A percentile compares a stretch with the other conserved stretches of the same genome.
Evolutionary conservation across 2,113 vertebrate genomes (phyloP).

Genomic region (Apodemus speciosus): DNA sequence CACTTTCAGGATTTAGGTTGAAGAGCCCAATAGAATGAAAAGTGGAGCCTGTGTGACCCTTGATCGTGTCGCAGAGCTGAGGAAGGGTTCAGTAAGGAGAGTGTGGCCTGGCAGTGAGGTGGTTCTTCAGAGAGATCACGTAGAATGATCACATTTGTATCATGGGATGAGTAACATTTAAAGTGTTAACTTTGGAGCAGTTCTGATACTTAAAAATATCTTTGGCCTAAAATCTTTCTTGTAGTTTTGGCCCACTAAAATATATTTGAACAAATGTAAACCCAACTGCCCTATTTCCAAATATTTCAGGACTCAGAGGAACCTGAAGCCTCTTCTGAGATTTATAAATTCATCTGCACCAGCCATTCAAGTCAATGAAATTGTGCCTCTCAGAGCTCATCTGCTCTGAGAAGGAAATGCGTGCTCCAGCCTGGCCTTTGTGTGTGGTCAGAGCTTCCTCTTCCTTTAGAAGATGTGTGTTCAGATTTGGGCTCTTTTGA

Average conservation of each 20-base stretch:
- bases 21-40: not conserved
- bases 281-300: conserved; percentile 13
- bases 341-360: not conserved
- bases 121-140: not conserved
- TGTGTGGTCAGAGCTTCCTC: conserved; percentile 31
- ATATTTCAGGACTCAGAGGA: not conserved
- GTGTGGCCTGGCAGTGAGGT: not conserved
- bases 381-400: not conserved
- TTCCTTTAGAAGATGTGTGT: conserved; percentile 4
- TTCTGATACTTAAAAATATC: conserved; percentile 12
- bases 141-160: not conserved
- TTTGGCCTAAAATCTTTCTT: conserved; percentile 25
- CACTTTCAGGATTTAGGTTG: not conserved
- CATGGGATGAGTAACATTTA: not conserved
- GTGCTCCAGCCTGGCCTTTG: not conserved
- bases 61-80: not conserved
- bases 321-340: not conserved
- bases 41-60: not conserved
- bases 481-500: conserved; percentile 62
- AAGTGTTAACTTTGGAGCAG: not conserved
- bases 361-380: conserved; percentile 19
- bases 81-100: not conserved
- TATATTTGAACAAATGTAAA: conserved; percentile 1
- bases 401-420: not conserved
- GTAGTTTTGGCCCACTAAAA: conserved; percentile 25